Base-by-base conservation (phyloP, 2,113 vertebrate genomes). In the Halichoeres trimaculatus region DNA sequence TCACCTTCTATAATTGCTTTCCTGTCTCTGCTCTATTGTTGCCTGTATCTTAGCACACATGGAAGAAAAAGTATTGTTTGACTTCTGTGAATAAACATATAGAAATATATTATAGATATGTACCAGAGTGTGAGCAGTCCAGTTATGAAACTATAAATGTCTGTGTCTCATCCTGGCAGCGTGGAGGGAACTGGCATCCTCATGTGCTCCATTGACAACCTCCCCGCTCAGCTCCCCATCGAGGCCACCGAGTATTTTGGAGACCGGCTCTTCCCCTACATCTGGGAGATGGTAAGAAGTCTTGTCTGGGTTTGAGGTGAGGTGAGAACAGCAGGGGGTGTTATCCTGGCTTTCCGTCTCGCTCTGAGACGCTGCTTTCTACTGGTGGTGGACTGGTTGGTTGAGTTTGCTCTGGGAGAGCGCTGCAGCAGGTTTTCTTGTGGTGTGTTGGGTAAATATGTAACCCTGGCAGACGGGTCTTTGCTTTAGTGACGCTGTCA, bases 161-260 rank as follows among this genome's bases (percentile, higher is more conserved):
- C 12, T 70, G 20, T 63, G n/a, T 66, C 13, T 90, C 85, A 47
- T 91, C 22, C 22, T 1, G 48, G 36, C 83, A 99, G 98, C 23
- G 95, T 99, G 62, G 96, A 98, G 90, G 98, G 97, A 60, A 96
- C 93, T 0, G 98, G 98, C 20, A 96, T 99, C 90, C 94, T 99
- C 70, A 99, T 99, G 97, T 99, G 98, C 89, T 99, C 98, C 81
- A 99, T 99, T 61, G 98, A 99, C 84, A 99, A 99, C 89, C 89
- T 99, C 48, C 98, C 98, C 0, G 98, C 98, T 51, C 98, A 99
- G 90, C 96, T 99, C 48, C 98, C 98, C 8, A 95, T 98, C 45
- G 98, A 99, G 90, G 95, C 98, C 63, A 99, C 98, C 0, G 97
- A 99, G 75, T 99, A 95, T 77, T 99, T 99, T 77, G 98, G 98